Conservation (phyloP, 2,888 invertebrate genomes). For the Drosophila falleni region DNA sequence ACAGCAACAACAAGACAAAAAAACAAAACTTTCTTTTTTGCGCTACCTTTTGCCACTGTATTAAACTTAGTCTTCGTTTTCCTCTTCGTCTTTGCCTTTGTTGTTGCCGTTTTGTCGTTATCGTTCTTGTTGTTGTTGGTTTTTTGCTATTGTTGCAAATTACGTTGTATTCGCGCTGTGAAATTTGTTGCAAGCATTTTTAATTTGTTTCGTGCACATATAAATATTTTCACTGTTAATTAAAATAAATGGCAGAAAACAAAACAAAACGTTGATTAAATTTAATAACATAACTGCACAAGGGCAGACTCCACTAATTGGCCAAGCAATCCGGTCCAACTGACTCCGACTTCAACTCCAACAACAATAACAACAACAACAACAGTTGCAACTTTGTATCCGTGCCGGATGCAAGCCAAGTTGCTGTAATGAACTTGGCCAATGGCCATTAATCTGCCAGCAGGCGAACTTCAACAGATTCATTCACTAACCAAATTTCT, state of each 20-base stretch:
- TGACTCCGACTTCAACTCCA: not conserved
- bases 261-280: slow-evolving; percentile 42
- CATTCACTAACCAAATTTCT: slow-evolving; percentile 44
- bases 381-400: slow-evolving; percentile 13
- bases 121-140: slow-evolving; percentile 20
- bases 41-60: slow-evolving; percentile 74
- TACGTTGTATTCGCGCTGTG: slow-evolving; percentile 70
- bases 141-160: slow-evolving; percentile 54
- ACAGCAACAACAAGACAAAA: slow-evolving; percentile 57
- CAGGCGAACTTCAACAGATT: slow-evolving; percentile 22
- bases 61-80: slow-evolving; percentile 40
- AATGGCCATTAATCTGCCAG: slow-evolving; percentile 29
- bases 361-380: not conserved
- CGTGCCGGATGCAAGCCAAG: slow-evolving; percentile 44
- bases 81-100: slow-evolving; percentile 22
- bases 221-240: slow-evolving; percentile 68
- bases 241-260: slow-evolving; percentile 51
- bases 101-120: slow-evolving; percentile 29
- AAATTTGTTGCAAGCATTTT: slow-evolving; percentile 71
- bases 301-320: slow-evolving; percentile 52
- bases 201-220: slow-evolving; percentile 37
- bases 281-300: slow-evolving; percentile 50
- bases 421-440: slow-evolving; percentile 26
- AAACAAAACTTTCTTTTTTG: slow-evolving; percentile 76
- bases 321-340: slow-evolving; percentile 16